Evolutionary conservation across 2,888 invertebrate genomes (phyloP), one percentile per base, ranked within the genome.

Genomic region (Ochlodes sylvanus): DNA sequence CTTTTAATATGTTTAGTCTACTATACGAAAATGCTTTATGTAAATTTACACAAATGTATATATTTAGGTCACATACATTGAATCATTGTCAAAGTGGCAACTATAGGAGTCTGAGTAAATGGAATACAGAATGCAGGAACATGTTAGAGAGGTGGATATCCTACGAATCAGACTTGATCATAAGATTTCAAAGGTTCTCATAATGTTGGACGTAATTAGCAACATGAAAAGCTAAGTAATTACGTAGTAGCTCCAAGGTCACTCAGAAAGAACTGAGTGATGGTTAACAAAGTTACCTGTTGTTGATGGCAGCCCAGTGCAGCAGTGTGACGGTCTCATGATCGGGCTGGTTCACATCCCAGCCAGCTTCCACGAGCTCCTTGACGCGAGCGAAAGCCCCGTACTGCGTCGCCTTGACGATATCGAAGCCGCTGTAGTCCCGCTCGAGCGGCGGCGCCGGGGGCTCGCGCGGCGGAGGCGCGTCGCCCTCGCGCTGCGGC

Each of bases 281-380:
- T 12, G 5, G 2, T 9, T 19, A 0, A n/a, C 3, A 38, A 12
- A n/a, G 27, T 52, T 21, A 75, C 68, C 99, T 95, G 94, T 99
- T 99, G 90, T 99, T 99, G 82, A 99, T 99, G 17, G 99, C 97
- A 44, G 99, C 99, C 99, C 99, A 99, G 87, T 99, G 99, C n/a
- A 99, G 93, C 62, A 99, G 92, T 2, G 99, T 98, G 66, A 99
- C 99, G 60, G 98, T 98, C 89, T 99, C 99, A 74, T 95, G 94
- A 88, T 99, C 99, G 56, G 98, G 96, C 83, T 97, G 96, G 88
- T 99, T 99, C 14, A 99, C 98, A 92, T 99, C 97, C 92, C 97
- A 97, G 1, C 99, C 99, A 47, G 96, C 96, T 80, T 99, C 98
- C 5, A 99, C 95, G 38, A 99, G 94, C 87, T 99, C 97, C 75